Evolutionary conservation across 2,113 vertebrate species (phyloP), one percentile per base, ranked within the genome.

Genomic region (Podilymbus podiceps): DNA sequence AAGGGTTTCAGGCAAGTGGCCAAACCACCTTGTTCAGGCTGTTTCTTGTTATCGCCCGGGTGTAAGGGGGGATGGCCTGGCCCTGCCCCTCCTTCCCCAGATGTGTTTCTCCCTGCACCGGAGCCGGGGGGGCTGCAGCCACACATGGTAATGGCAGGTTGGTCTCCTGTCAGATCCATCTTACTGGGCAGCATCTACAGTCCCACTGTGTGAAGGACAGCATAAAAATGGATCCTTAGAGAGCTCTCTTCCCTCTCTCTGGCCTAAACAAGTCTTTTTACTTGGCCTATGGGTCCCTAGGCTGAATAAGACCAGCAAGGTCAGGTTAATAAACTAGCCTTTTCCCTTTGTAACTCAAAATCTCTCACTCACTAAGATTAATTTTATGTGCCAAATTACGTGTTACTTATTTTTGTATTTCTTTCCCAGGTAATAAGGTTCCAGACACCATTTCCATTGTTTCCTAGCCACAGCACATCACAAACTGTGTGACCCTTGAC

Each of bases 101-200:
- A 9, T 4, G 1, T 0, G 0, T 60, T 89, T 81, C 64, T 72
- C 31, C 63, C 6, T 15, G 24, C n/a, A 50, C 7, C 0, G 0
- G 28, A 33, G 13, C 18, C 0, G 1, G 25, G 42, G 42, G 11
- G 38, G 49, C 55, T 58, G 84, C 60, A 78, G 60, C 42, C 42
- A 10, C 5, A 64, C 0, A 3, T 62, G 53, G 53, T 1, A 1
- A 50, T 6, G 4, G 7, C 16, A 6, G 7, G 8, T 11, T 6
- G 5, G 23, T 44, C 60, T 90, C 31, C 56, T 30, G 33, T 22
- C 1, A 1, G n/a, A 46, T 23, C 40, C 25, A 63, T 8, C 30
- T 63, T 42, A 19, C 44, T 28, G 25, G 53, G 33, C 50, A 63
- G 22, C 49, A 58, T 12, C 81, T 62, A 28, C 49, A 73, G 31